Evolutionary conservation across 2,888 invertebrate species (phyloP).

Genomic region (Leucania comma): DNA sequence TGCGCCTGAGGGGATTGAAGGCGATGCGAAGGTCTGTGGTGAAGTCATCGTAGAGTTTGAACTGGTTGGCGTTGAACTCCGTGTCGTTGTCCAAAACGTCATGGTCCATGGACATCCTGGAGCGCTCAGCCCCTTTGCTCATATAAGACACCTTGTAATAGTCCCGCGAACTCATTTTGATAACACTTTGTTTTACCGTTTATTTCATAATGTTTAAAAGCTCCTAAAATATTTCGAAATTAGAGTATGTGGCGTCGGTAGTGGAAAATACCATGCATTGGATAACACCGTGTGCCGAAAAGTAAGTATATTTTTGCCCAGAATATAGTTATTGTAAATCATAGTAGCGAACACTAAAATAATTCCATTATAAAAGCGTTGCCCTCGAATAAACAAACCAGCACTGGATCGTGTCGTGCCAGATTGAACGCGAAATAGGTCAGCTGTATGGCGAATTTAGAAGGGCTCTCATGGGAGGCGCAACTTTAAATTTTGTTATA

Average conservation of each 20-base stretch:
- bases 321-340: constrained; percentile 47
- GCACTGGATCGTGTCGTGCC: constrained; percentile 63
- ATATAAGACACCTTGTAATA: constrained; percentile 85
- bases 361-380: constrained; percentile 57
- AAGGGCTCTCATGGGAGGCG: constrained; percentile 77
- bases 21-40: constrained; percentile 84
- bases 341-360: constrained; percentile 62
- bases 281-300: constrained; percentile 73
- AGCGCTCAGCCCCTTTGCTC: constrained; percentile 74
- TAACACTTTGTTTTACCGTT: constrained; percentile 58
- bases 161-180: constrained; percentile 84
- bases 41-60: constrained; percentile 88
- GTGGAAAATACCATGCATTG: constrained; percentile 74
- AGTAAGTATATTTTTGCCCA: constrained; percentile 33
- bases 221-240: constrained; percentile 58
- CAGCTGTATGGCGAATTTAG: constrained; percentile 74
- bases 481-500: constrained; percentile 71
- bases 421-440: constrained; percentile 75
- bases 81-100: constrained; percentile 86
- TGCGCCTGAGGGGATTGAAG: constrained; percentile 81
- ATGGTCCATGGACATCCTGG: constrained; percentile 72
- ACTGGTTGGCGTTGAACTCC: constrained; percentile 88
- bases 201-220: constrained; percentile 63
- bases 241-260: constrained; percentile 68
- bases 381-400: constrained; percentile 50